These are phyloP conservation scores for Unio pictorum DNA, from an alignment of 2,888 invertebrate species.

Conservation along the genomic window DNA sequence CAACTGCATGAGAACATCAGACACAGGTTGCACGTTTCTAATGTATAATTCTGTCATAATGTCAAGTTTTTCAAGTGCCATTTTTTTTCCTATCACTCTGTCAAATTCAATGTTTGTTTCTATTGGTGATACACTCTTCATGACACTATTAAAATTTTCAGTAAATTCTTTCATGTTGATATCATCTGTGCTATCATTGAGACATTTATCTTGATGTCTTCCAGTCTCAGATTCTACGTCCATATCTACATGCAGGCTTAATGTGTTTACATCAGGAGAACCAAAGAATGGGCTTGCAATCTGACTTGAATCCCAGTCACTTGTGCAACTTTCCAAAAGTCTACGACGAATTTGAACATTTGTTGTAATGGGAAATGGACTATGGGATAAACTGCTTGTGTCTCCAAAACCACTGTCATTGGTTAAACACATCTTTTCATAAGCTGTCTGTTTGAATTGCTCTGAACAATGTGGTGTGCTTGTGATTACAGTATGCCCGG, in stretches of 20 bases:
- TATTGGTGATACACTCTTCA: slow-evolving; percentile 26
- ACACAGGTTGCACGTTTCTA: slow-evolving; percentile 30
- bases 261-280: neutral
- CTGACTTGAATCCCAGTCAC: slow-evolving; percentile 8
- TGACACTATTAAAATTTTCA: slow-evolving; percentile 20
- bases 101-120: slow-evolving; percentile 21
- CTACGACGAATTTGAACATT: too few species aligned
- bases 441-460: too few species aligned
- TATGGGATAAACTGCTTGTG: neutral
- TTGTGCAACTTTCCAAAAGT: too few species aligned
- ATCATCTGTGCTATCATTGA: too few species aligned
- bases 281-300: slow-evolving; percentile 1
- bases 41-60: slow-evolving; percentile 42
- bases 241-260: too few species aligned
- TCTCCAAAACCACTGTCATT: slow-evolving; percentile 21
- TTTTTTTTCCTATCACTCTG: slow-evolving; percentile 54
- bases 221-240: too few species aligned
- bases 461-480: too few species aligned
- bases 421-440: slow-evolving; percentile 5
- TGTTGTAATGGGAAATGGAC: too few species aligned
- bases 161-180: slow-evolving; percentile 2
- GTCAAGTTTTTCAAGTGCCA: slow-evolving; percentile 53
- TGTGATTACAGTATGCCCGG: too few species aligned
- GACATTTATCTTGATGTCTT: too few species aligned
- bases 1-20: slow-evolving; percentile 36